Conservation (phyloP, 2,113 vertebrate genomes). For the Erythrocercus mccallii region DNA sequence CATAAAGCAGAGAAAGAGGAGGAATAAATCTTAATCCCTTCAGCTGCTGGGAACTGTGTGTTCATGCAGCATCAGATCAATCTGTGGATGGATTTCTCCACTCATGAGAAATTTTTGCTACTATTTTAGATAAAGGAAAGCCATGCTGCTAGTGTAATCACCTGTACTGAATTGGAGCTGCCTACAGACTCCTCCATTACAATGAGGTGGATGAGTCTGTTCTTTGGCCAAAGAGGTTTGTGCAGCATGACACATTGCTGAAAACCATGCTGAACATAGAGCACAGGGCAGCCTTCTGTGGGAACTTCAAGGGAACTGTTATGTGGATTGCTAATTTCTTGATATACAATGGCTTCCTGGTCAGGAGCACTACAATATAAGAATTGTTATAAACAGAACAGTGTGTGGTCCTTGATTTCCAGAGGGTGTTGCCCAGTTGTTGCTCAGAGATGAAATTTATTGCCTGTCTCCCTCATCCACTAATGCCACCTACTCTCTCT, state of each 20-base stretch:
- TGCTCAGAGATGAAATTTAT: not conserved
- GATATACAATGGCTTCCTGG: not conserved
- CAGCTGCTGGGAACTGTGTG: not conserved
- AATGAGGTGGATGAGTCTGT: not conserved
- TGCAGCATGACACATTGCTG: not conserved
- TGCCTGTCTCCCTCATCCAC: not conserved
- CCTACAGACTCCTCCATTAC: not conserved
- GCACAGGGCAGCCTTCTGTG: not conserved
- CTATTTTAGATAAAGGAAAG: not conserved
- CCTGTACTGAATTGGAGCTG: not conserved
- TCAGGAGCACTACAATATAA: not conserved
- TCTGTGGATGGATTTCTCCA: not conserved
- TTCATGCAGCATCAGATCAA: not conserved
- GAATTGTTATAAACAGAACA: not conserved
- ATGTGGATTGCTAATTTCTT: not conserved
- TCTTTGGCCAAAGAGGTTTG: not conserved
- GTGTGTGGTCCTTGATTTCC: not conserved
- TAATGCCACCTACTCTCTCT: conserved; percentile 5
- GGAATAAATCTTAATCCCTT: not conserved
- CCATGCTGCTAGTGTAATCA: not conserved
- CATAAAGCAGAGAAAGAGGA: not conserved
- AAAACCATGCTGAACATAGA: not conserved
- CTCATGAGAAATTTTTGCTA: not conserved
- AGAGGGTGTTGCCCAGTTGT: not conserved
- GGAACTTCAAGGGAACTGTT: not conserved